These are phyloP conservation scores for Oasisia sp. DNA, from an alignment of 2,888 invertebrate genomes.

Conservation along the genomic window DNA sequence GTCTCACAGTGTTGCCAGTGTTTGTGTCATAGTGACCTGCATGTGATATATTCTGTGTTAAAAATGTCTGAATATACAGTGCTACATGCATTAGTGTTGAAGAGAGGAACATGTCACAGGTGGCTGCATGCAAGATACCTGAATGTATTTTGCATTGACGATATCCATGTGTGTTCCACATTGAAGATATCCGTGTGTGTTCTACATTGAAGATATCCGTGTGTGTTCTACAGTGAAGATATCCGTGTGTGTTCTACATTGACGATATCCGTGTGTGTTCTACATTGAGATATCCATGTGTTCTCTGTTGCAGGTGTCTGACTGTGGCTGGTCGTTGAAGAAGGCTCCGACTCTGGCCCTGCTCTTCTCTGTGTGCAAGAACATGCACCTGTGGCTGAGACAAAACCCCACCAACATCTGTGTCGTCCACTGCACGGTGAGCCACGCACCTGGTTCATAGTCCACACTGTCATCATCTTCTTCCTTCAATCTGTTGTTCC, in stretches of 20 bases:
- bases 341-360: slow-evolving; percentile 82
- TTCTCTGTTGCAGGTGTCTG: slow-evolving; percentile 65
- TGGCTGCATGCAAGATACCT: background rate
- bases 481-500: no score
- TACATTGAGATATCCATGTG: background rate
- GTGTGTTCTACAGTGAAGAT: no score
- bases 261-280: background rate
- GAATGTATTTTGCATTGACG: background rate
- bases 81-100: background rate
- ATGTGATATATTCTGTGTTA: background rate
- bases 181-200: no score
- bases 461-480: background rate
- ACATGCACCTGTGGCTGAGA: slow-evolving; percentile 86
- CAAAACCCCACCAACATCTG: slow-evolving; percentile 85
- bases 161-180: background rate
- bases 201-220: no score
- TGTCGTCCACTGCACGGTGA: slow-evolving; percentile 78
- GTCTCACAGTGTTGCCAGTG: background rate
- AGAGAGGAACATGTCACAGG: background rate
- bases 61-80: background rate
- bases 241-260: no score
- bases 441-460: slow-evolving; percentile 5
- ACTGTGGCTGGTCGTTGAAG: slow-evolving; percentile 68
- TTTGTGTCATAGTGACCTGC: background rate
- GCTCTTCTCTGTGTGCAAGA: slow-evolving; percentile 84